Evolutionary conservation across 2,113 vertebrate genomes (phyloP).

Genomic region (Eidolon helvum): DNA sequence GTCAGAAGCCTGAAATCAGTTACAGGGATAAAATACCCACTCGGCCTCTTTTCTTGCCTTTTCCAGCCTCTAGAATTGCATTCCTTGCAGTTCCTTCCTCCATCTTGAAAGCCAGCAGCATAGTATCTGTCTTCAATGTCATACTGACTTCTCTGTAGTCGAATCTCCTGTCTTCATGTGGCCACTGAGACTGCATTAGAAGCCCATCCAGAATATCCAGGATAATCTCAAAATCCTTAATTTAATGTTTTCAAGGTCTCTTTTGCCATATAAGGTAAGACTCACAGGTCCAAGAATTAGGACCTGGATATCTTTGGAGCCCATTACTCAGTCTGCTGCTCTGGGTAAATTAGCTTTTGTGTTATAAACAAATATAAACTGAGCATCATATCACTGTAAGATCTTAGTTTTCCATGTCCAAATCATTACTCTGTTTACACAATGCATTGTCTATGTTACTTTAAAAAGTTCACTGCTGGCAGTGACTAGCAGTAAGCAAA

Average conservation of each 20-base stretch:
- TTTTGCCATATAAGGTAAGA: not conserved
- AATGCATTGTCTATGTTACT: not conserved
- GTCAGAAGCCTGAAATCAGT: not conserved
- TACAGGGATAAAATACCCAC: accelerated
- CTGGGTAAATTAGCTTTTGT: not conserved
- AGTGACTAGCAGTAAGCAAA: not conserved
- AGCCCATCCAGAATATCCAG: not conserved
- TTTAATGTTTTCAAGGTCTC: not conserved
- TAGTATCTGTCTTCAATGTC: not conserved
- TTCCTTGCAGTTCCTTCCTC: not conserved
- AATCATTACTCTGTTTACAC: not conserved
- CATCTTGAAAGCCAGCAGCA: not conserved
- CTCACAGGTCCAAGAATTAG: not conserved
- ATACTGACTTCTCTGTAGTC: not conserved
- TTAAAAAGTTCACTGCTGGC: not conserved
- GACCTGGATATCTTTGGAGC: not conserved
- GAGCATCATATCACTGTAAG: not conserved
- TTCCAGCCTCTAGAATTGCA: not conserved
- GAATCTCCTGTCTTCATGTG: not conserved
- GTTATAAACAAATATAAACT: not conserved
- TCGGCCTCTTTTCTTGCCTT: not conserved
- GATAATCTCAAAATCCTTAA: not conserved
- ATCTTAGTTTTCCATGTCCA: not conserved
- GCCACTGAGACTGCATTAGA: not conserved
- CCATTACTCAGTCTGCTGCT: not conserved